phyloP scores from a whole-genome alignment of 2,113 vertebrate species.

The Gopherus evgoodei region DNA sequence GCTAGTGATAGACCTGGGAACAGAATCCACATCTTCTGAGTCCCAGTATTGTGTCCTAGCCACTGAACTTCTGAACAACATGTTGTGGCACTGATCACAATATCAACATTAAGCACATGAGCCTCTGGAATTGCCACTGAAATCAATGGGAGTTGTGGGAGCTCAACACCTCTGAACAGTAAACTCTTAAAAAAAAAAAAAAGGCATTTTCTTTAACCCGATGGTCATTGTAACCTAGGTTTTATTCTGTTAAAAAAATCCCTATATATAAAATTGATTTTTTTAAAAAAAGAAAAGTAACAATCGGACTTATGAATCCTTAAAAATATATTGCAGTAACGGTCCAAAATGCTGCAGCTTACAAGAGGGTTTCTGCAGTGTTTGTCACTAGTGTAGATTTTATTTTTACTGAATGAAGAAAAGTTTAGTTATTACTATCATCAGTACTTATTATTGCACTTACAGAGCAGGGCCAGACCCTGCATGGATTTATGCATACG shows the following conservation, averaged over 20 bases:
- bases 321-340: accelerated
- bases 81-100: not conserved
- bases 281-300: not conserved
- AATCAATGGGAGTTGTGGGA: accelerated
- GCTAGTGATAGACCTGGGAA: not conserved
- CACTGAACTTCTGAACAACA: not conserved
- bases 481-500: not conserved
- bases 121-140: accelerated
- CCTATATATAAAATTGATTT: accelerated
- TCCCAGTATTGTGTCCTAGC: not conserved
- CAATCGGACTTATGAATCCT: accelerated
- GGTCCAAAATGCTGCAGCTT: accelerated
- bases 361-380: not conserved
- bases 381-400: not conserved
- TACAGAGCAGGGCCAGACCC: not conserved
- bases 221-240: not conserved
- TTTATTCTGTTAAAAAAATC: not conserved
- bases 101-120: not conserved
- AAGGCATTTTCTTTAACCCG: not conserved
- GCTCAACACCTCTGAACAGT: not conserved
- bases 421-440: not conserved
- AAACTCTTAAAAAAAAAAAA: accelerated
- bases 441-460: not conserved
- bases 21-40: not conserved
- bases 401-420: not conserved